These are phyloP conservation scores for Trididemnum nubilum DNA, from an alignment of 23 tunicate species.

Conservation along the genomic window DNA sequence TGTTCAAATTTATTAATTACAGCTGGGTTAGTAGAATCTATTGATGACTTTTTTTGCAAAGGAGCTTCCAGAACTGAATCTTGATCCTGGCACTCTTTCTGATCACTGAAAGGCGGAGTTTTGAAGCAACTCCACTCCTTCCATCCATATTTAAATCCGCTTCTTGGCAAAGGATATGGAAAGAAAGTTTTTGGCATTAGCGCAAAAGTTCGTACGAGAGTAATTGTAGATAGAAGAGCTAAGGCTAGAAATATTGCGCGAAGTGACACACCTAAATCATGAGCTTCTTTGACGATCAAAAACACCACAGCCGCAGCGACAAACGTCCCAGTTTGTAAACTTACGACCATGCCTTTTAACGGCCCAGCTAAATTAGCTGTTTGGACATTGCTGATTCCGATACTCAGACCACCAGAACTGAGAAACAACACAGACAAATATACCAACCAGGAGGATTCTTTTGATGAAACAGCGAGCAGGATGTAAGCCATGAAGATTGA, in stretches of 20 bases:
- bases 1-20: not conserved
- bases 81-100: not conserved
- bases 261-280: not conserved
- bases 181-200: constrained; percentile 17
- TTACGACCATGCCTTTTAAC: constrained; percentile 3
- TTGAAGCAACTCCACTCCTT: constrained; percentile 16
- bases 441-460: constrained; percentile 15
- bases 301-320: constrained; percentile 20
- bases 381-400: constrained; percentile 23
- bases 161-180: not conserved
- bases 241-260: not conserved
- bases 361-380: not conserved
- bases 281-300: constrained; percentile 1
- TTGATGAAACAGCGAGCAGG: not conserved
- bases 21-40: not conserved
- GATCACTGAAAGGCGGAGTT: not conserved
- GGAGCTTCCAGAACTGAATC: not conserved
- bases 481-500: not conserved
- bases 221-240: not conserved
- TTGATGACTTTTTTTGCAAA: not conserved
- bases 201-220: constrained; percentile 1
- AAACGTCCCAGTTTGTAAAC: not conserved
- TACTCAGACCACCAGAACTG: constrained; percentile 1
- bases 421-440: not conserved
- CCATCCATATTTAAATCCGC: constrained; percentile 8